A percentile compares a stretch with the other conserved stretches of the same genome.
Evolutionary conservation across 64 coral and sea anemone genomes (phyloP).

Genomic region (Montipora efflorescens): DNA sequence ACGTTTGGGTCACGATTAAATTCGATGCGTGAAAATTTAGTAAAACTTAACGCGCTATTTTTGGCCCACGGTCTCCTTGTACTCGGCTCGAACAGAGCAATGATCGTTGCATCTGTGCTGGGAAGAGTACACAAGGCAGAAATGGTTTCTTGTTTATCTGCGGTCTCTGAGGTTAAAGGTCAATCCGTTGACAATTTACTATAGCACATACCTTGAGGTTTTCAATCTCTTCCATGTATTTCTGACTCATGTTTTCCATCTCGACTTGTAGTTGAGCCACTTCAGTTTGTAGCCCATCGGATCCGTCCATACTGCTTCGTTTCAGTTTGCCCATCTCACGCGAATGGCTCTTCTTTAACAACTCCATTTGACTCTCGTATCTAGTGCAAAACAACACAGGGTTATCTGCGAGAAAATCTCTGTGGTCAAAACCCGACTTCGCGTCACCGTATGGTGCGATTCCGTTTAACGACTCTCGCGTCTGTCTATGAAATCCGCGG

Average conservation of each 20-base stretch:
- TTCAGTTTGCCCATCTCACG: slow-evolving; percentile 92
- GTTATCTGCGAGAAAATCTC: background rate
- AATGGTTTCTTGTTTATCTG: background rate
- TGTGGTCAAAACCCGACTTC: background rate
- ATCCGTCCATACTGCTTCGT: slow-evolving; percentile 74
- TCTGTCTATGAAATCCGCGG: background rate
- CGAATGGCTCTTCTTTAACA: slow-evolving; percentile 90
- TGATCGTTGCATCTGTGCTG: background rate
- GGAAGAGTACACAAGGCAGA: background rate
- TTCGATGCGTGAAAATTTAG: background rate
- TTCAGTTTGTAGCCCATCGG: slow-evolving; percentile 73
- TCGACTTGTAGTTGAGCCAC: slow-evolving; percentile 84
- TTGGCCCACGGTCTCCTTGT: background rate
- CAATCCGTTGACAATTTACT: background rate
- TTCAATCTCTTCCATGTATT: slow-evolving; percentile 91
- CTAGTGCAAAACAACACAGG: slow-evolving; percentile 18
- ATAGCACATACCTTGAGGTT: slow-evolving; percentile 54
- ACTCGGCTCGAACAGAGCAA: background rate
- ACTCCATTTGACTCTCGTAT: slow-evolving; percentile 93
- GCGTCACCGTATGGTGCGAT: background rate
- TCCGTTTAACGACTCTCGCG: background rate
- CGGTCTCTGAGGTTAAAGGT: background rate
- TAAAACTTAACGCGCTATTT: background rate
- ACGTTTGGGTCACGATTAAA: background rate
- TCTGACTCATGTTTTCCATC: slow-evolving; percentile 92